A percentile compares a stretch with the other conserved stretches of the same genome.
Evolutionary conservation across 2,888 invertebrate genomes (phyloP).

Genomic region (Agonopterix alstromeriana): DNA sequence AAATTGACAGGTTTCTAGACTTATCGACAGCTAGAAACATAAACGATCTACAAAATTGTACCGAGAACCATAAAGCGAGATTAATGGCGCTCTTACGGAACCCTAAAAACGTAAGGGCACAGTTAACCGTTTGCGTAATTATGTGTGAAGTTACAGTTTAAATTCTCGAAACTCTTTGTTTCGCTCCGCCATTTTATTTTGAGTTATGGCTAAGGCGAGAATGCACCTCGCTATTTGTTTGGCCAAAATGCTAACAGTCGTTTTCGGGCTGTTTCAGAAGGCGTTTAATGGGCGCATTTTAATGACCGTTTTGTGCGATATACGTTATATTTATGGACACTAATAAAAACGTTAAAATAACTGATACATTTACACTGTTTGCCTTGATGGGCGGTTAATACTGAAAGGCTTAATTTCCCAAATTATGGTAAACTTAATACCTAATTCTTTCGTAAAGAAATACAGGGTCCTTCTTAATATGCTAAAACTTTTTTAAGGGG

Average conservation of each 20-base stretch:
- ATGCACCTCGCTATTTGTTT: constrained; percentile 31
- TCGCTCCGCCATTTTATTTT: constrained; percentile 32
- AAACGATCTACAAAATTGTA: no score
- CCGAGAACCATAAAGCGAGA: constrained; percentile 3
- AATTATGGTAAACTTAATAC: no score
- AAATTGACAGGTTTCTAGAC: no score
- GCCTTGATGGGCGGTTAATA: not conserved
- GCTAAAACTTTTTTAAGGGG: no score
- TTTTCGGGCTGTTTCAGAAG: constrained; percentile 51
- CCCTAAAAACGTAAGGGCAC: constrained; percentile 23
- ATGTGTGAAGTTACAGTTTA: constrained; percentile 50
- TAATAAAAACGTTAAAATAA: constrained; percentile 48
- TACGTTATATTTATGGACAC: constrained; percentile 43
- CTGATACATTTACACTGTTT: constrained; percentile 27
- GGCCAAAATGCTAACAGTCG: constrained; percentile 40
- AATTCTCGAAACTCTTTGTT: constrained; percentile 21
- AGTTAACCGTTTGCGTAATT: constrained; percentile 43
- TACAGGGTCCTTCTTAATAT: no score
- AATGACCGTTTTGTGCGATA: constrained; percentile 47
- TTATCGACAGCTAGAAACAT: no score
- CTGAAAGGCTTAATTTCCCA: no score
- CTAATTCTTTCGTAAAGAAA: no score
- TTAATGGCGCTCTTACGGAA: constrained; percentile 3
- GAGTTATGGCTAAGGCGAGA: constrained; percentile 30
- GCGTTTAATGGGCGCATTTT: constrained; percentile 54